Evolutionary conservation across 2,113 vertebrate species (phyloP).

Genomic region (Gallinago media): DNA sequence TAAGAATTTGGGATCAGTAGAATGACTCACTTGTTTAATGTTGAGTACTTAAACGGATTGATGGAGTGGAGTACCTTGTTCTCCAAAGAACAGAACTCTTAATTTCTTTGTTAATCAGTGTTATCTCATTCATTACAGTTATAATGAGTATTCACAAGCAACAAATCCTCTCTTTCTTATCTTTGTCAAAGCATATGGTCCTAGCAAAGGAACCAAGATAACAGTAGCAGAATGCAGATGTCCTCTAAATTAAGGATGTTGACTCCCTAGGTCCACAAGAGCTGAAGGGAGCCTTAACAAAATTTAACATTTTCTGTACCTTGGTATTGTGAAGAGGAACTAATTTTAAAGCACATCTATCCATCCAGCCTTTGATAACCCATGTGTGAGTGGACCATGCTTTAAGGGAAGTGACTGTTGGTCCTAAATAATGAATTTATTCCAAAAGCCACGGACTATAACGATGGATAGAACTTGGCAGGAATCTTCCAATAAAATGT

Average conservation of each 20-base stretch:
- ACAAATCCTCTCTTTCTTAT: slow-evolving; percentile 46
- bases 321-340: neutral
- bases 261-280: neutral
- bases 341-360: neutral
- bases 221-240: neutral
- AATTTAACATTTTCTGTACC: neutral
- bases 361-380: neutral
- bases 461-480: neutral
- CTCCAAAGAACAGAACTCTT: slow-evolving; percentile 9
- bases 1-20: neutral
- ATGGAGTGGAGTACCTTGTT: neutral
- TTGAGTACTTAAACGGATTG: neutral
- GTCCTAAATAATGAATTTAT: neutral
- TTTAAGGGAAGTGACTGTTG: neutral
- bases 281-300: neutral
- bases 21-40: neutral
- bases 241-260: neutral
- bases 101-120: slow-evolving; percentile 24
- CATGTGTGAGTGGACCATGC: fast-evolving
- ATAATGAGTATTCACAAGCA: slow-evolving; percentile 12
- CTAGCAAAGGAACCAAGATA: slow-evolving; percentile 5
- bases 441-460: neutral
- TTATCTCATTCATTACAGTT: slow-evolving; percentile 30
- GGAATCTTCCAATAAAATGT: neutral
- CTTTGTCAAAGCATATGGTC: slow-evolving; percentile 35